Evolutionary conservation across 64 coral and sea anemone species (phyloP).

Genomic region (Montipora efflorescens): DNA sequence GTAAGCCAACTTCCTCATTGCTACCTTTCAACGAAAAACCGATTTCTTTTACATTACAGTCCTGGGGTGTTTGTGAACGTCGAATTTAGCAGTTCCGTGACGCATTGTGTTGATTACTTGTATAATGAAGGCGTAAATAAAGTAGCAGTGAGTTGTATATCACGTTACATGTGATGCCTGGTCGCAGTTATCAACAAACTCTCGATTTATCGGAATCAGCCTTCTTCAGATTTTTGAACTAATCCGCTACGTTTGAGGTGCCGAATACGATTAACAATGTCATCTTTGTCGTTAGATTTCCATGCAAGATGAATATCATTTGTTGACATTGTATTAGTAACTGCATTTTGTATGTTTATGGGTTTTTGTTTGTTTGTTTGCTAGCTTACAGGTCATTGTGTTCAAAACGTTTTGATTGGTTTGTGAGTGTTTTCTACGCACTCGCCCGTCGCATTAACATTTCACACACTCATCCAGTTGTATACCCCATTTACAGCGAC

Average conservation of each 20-base stretch:
- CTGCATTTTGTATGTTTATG: not conserved
- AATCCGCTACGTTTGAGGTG: not conserved
- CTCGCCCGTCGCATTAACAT: no score
- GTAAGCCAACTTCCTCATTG: not conserved
- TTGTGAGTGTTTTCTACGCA: not conserved
- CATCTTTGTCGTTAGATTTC: slow-evolving; percentile 5
- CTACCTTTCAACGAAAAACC: not conserved
- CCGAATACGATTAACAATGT: not conserved
- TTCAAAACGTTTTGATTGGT: not conserved
- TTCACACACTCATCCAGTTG: no score
- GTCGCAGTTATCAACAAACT: not conserved
- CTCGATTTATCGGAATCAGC: not conserved
- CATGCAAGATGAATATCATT: not conserved
- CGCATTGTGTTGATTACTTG: not conserved
- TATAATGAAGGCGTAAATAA: not conserved
- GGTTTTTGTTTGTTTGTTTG: slow-evolving; percentile 1
- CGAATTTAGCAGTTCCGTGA: slow-evolving; percentile 9
- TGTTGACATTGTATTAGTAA: slow-evolving; percentile 12
- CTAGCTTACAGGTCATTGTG: not conserved
- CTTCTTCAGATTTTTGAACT: not conserved
- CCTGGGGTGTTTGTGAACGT: not conserved
- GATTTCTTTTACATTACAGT: not conserved
- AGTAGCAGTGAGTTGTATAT: not conserved
- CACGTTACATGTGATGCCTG: not conserved
- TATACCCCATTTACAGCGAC: no score